These are phyloP conservation scores for Conops quadrifasciatus DNA, from an alignment of 2,888 invertebrate species.

Conservation along the genomic window DNA sequence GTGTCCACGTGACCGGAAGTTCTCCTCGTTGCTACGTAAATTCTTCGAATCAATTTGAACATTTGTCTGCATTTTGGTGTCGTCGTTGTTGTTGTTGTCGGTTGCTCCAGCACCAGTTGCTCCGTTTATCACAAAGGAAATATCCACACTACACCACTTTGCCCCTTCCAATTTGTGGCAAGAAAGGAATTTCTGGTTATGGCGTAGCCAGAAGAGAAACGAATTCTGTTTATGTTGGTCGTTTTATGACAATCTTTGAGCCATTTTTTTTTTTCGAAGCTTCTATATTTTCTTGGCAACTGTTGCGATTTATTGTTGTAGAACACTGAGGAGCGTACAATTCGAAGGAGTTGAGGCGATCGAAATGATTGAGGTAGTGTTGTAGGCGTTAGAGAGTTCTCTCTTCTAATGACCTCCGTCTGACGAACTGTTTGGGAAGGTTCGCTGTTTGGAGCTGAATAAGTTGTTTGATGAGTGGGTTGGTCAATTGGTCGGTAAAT, in stretches of 20 bases:
- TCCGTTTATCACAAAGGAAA: not conserved
- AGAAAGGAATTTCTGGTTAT: not conserved
- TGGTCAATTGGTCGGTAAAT: not conserved
- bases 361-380: not conserved
- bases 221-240: not conserved
- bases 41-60: constrained; percentile 78
- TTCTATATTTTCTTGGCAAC: not conserved
- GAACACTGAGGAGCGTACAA: not conserved
- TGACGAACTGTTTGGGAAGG: not conserved
- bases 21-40: constrained; percentile 72
- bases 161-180: not conserved
- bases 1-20: constrained; percentile 66
- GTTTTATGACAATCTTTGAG: not conserved
- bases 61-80: constrained; percentile 77
- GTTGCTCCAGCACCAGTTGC: constrained; percentile 12
- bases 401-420: not conserved
- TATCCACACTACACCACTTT: not conserved
- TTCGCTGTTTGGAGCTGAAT: not conserved
- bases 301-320: not conserved
- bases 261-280: not conserved
- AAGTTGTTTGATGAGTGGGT: not conserved
- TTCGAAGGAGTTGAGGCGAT: not conserved
- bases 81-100: not conserved
- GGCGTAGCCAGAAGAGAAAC: not conserved
- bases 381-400: not conserved